Conservation (phyloP, 1,140 invertebrate species). For the Orchestia grillus region DNA sequence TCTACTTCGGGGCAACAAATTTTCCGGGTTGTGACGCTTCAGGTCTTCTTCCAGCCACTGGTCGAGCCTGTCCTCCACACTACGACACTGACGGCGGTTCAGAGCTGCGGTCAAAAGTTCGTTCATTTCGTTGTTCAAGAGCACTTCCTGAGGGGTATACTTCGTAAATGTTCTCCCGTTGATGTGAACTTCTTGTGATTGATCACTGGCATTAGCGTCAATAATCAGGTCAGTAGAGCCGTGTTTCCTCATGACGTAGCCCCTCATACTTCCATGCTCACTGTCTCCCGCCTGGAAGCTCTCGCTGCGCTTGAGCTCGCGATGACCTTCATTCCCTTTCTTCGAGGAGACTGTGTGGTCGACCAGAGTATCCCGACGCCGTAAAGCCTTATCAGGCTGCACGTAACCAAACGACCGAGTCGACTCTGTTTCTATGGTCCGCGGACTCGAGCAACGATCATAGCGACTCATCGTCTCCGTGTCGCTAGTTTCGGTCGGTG, state of each 20-base stretch:
- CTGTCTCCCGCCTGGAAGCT: conserved; percentile 64
- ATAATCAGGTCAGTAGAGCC: conserved; percentile 62
- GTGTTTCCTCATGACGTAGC: conserved; percentile 62
- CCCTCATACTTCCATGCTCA: conserved; percentile 65
- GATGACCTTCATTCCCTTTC: conserved; percentile 47
- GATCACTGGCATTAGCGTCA: conserved; percentile 59
- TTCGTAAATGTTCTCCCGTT: conserved; percentile 66
- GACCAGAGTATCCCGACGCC: conserved; percentile 64
- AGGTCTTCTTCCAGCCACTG: conserved; percentile 63
- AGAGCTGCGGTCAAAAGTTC: conserved; percentile 65
- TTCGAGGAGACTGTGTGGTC: conserved; percentile 60
- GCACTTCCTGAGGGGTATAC: conserved; percentile 65
- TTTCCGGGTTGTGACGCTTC: conserved; percentile 61
- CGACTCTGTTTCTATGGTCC: conserved; percentile 66
- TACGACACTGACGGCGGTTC: conserved; percentile 65
- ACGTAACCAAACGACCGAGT: conserved; percentile 65
- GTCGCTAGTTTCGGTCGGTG: conserved; percentile 70
- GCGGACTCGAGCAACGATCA: conserved; percentile 60
- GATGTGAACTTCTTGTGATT: conserved; percentile 62
- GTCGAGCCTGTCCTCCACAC: conserved; percentile 67
- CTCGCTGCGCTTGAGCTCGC: conserved; percentile 61
- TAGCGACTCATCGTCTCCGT: conserved; percentile 61
- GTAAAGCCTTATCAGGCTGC: conserved; percentile 60
- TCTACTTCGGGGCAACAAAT: background rate
- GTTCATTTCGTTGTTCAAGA: conserved; percentile 64